Evolutionary conservation across 2,888 invertebrate genomes (phyloP), one percentile per base, ranked within the genome.

Genomic region (Mechanitis mazaeus): DNA sequence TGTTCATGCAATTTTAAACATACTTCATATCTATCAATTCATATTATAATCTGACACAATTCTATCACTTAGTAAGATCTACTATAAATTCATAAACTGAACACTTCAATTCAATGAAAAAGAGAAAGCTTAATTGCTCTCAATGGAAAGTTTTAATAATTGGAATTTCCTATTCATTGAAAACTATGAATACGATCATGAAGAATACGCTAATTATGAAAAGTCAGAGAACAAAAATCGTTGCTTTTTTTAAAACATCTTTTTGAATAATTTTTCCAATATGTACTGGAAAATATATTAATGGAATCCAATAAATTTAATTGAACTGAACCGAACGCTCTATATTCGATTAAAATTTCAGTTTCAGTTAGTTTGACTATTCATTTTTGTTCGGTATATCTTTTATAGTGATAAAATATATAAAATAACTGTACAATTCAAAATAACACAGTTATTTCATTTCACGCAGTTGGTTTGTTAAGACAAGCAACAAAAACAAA

Each of bases 281-380:
- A 9, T 28, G 31, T 50, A 31, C 11, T 6, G 50, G 9, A 9
- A 31, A 31, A 50, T 50, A 50, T 28, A 31, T 50, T 50, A 9
- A 50, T 50, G 50, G 31, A 9, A 50, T 50, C 31, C n/a, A 50
- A 50, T 31, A 50, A 28, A 31, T 31, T 50, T 50, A 50, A 50
- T 50, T 50, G 50, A 50, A 50, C 50, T 50, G 50, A 50, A 31
- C 31, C 11, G n/a, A 50, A 11, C 50, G 50, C 50, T 50, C 31
- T 50, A 31, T 3, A 28, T 50, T 31, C 50, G 31, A 28, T 28
- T 5, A 12, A 50, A 28, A 50, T 50, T 50, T 50, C 9, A 2
- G 28, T n/a, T 28, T 31, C 50, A 11, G 31, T 9, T 50, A 3
- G 7, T 50, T 50, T 50, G 7, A 50, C 50, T 50, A 9, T 50